Evolutionary conservation across 2,797 vertebrate genomes (phyloP).

Genomic region (Chiroxiphia lanceolata): DNA sequence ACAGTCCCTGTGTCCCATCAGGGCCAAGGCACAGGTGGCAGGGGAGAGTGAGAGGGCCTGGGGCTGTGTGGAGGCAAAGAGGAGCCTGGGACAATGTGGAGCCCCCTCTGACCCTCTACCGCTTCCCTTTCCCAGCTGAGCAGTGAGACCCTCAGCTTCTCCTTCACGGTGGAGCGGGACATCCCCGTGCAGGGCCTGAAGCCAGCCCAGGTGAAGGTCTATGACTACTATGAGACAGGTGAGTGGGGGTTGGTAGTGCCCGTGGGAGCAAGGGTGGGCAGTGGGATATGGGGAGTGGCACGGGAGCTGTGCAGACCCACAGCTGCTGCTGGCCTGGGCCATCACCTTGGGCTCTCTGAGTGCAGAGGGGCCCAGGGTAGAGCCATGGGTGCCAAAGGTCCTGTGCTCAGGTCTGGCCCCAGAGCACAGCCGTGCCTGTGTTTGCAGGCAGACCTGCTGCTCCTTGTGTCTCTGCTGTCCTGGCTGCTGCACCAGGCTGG

Average conservation of each 20-base stretch:
- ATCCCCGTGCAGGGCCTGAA: slow-evolving; percentile 58
- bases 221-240: slow-evolving; percentile 75
- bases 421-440: neutral
- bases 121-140: slow-evolving; percentile 50
- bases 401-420: neutral
- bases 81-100: neutral
- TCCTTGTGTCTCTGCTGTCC: neutral
- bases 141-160: slow-evolving; percentile 33
- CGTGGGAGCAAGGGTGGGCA: rapidly evolving
- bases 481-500: neutral
- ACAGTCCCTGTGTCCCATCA: neutral
- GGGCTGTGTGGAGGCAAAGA: neutral
- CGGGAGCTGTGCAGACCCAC: neutral
- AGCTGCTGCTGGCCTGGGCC: neutral
- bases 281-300: no score
- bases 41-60: neutral
- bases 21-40: neutral
- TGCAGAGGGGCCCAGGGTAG: neutral
- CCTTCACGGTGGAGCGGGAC: slow-evolving; percentile 49
- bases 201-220: slow-evolving; percentile 69
- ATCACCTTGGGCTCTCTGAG: neutral
- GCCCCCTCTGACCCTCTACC: neutral
- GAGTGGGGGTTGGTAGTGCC: neutral
- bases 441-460: neutral
- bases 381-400: neutral